A percentile compares a stretch with the other conserved stretches of the same genome.
Conservation (phyloP, 2,888 invertebrate species). For the Azorinus chamasolen region DNA sequence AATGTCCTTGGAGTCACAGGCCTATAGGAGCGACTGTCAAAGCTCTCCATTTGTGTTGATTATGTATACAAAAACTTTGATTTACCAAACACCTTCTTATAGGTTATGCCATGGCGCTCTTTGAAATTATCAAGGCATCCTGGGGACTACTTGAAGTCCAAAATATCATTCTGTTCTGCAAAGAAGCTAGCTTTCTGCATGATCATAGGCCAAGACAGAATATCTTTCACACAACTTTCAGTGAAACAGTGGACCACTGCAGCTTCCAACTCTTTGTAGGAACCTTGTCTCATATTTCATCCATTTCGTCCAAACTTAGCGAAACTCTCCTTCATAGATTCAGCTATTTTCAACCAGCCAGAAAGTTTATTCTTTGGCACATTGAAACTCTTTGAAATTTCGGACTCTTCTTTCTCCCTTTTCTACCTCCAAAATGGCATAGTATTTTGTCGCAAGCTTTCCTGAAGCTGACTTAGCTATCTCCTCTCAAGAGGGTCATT, state of each 20-base stretch:
- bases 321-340: constrained; percentile 44
- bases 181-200: constrained; percentile 37
- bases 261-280: constrained; percentile 26
- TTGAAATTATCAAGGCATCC: constrained; percentile 48
- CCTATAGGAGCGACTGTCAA: too few relatives aligned
- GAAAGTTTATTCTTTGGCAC: constrained; percentile 41
- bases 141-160: constrained; percentile 36
- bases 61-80: too few relatives aligned
- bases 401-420: constrained; percentile 45
- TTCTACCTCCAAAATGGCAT: constrained; percentile 42
- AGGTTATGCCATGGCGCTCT: constrained; percentile 32
- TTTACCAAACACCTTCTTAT: too few relatives aligned
- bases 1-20: too few relatives aligned
- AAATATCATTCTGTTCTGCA: constrained; percentile 9
- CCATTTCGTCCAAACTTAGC: constrained; percentile 35
- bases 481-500: too few relatives aligned
- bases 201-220: constrained; percentile 45
- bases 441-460: too few relatives aligned
- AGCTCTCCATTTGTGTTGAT: too few relatives aligned
- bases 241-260: constrained; percentile 23
- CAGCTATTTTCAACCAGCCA: constrained; percentile 50
- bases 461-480: too few relatives aligned
- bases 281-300: constrained; percentile 1
- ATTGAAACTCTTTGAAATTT: constrained; percentile 37
- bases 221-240: constrained; percentile 11